Base-by-base conservation (phyloP, 1,140 invertebrate species). In the Homalodisca vitripennis region DNA sequence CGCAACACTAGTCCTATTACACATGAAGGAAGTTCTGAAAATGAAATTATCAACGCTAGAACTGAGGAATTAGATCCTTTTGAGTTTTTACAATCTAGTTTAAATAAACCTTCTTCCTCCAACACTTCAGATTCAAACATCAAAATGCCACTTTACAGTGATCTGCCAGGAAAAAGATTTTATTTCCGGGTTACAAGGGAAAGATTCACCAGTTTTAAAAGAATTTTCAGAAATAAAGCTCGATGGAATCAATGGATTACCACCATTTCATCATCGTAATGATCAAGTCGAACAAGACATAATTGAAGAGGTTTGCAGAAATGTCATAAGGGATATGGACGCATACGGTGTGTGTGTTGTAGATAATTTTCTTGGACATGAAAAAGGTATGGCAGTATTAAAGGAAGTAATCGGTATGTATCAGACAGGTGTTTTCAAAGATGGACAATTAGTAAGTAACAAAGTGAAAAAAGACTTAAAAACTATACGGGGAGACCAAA, bases 321-420 rank as follows among this genome's bases (percentile, higher is more conserved):
- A 86, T 76, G 87, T 97, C 32, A 89, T 95, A 14, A 83, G 84
- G 57, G 93, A 95, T 73, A 89, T 98, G 87, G 88, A 93, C 75
- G 82, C 84, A 60, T 97, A 91, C 80, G 95, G 95, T 72, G 87
- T 98, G 51, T 97, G 94, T 82, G 94, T 97, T 55, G 86, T 97
- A 20, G 92, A 98, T 80, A 90, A 93, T 82, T 96, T 98, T 78
- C 81, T 98, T n/a, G 95, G 95, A 41, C 80, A 82, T 57, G 87
- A 90, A 51, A 84, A 86, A 70, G 92, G 93, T 53, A 80, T 86
- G 17, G 82, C 86, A 70, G 92, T 98, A 70, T 79, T 96, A n/a
- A 84, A 89, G 68, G 94, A 98, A 85, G 95, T 97, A 24, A 81
- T 90, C 74, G 81, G 84, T 70, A 89, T 96, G 85, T 90, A 95